Percentiles rank a stretch among this genome's conserved stretches.
Conservation (phyloP, 1,140 invertebrate species). For the Leptopilina clavipes region DNA sequence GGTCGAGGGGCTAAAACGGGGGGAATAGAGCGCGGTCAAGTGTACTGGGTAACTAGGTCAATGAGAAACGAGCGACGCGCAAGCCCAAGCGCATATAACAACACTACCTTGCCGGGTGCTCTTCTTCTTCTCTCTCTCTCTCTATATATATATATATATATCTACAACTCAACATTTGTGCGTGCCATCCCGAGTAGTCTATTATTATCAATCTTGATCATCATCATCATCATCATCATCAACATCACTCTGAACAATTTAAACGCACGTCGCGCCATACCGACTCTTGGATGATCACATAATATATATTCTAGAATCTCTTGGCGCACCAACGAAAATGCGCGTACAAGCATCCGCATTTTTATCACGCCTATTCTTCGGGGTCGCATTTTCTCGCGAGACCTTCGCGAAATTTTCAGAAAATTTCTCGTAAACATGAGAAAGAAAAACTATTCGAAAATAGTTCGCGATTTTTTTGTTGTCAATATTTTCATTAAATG, state of each 20-base stretch:
- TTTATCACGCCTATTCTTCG: background rate
- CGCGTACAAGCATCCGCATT: constrained; percentile 1
- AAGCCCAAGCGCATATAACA: constrained; percentile 55
- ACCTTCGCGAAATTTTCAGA: background rate
- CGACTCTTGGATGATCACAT: background rate
- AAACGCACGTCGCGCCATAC: background rate
- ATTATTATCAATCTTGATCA: constrained; percentile 10
- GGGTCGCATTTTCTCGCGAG: background rate
- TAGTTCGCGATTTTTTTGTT: too few species aligned
- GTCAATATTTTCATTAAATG: too few species aligned
- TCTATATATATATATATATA: background rate
- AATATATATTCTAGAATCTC: background rate
- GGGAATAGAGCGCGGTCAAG: constrained; percentile 70
- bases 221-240: too few species aligned
- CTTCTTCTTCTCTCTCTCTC: too few species aligned
- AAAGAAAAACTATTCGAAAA: too few species aligned
- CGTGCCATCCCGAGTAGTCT: constrained; percentile 23
- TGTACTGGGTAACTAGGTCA: constrained; percentile 75
- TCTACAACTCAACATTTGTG: constrained; percentile 3
- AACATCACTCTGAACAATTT: background rate
- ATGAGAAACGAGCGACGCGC: constrained; percentile 69
- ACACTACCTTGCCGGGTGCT: constrained; percentile 19
- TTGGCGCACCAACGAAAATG: background rate
- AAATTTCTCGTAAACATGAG: too few species aligned
- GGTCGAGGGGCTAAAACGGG: constrained; percentile 37